phyloP scores from a whole-genome alignment of 2,113 vertebrate genomes.

The Ciconia maguari region DNA sequence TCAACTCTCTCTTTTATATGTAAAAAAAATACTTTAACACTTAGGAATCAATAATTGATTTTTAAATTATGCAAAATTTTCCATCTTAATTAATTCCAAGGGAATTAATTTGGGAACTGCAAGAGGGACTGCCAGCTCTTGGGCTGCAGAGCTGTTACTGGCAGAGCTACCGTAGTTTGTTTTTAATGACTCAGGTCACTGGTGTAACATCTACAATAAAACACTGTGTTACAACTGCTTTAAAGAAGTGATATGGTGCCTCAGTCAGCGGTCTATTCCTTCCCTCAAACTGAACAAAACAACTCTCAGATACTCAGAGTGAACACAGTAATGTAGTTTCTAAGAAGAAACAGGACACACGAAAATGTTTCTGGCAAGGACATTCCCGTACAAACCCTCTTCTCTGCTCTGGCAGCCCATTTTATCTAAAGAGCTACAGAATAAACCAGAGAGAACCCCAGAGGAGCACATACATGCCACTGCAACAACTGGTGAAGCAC shows the following conservation, averaged over 20 bases:
- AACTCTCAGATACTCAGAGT: neutral
- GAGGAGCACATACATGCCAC: neutral
- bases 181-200: neutral
- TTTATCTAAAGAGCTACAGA: neutral
- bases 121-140: neutral
- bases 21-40: neutral
- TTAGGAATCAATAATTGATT: neutral
- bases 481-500: neutral
- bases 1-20: neutral
- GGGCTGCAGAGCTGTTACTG: neutral
- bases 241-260: neutral
- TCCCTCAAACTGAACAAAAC: neutral
- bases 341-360: neutral
- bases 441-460: neutral
- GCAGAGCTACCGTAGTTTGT: neutral
- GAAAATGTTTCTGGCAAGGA: neutral
- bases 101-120: neutral
- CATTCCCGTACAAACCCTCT: neutral
- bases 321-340: neutral
- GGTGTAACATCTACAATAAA: neutral
- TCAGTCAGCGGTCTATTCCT: neutral
- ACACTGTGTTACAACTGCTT: neutral
- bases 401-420: neutral
- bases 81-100: neutral
- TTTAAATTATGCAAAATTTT: neutral